phyloP scores from a whole-genome alignment of 2,888 invertebrate genomes.

The Cerceris rybyensis region DNA sequence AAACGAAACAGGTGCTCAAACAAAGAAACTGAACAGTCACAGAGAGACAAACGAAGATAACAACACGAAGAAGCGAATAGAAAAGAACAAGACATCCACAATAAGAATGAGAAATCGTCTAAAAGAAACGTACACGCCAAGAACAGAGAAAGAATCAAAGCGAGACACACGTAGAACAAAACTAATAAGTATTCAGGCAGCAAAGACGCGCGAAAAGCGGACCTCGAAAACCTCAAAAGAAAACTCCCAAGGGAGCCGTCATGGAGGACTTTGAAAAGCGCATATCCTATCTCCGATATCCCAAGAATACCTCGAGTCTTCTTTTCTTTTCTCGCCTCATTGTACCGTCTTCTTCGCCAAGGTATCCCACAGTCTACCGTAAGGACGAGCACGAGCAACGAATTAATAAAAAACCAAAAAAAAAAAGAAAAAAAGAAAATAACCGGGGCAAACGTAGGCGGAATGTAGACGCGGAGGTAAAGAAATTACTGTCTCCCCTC shows the following conservation, averaged over 20 bases:
- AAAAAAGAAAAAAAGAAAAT: constrained; percentile 1
- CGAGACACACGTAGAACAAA: constrained; percentile 3
- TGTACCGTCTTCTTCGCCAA: constrained; percentile 2
- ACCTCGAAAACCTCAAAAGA: constrained; percentile 17
- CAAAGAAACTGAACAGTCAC: too few species aligned
- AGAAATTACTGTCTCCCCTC: constrained; percentile 41
- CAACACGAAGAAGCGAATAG: too few species aligned
- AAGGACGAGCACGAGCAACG: neutral
- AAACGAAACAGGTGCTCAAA: too few species aligned
- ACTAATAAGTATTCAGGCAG: constrained; percentile 22
- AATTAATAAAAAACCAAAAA: neutral
- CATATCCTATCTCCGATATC: constrained; percentile 19
- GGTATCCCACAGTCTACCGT: neutral
- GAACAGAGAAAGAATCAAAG: neutral
- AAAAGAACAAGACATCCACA: too few species aligned
- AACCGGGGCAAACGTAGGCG: constrained; percentile 20
- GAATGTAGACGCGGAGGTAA: constrained; percentile 16
- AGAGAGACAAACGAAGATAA: too few species aligned
- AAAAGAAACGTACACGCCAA: neutral
- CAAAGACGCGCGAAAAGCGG: constrained; percentile 7
- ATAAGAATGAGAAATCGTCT: neutral
- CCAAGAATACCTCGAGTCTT: constrained; percentile 18
- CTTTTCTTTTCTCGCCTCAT: constrained; percentile 1
- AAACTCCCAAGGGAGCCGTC: constrained; percentile 8
- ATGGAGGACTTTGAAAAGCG: constrained; percentile 16